Percentiles rank a stretch among this genome's conserved stretches.
Conservation (phyloP, 1,140 invertebrate genomes). For the Hylaeus anthracinus region DNA sequence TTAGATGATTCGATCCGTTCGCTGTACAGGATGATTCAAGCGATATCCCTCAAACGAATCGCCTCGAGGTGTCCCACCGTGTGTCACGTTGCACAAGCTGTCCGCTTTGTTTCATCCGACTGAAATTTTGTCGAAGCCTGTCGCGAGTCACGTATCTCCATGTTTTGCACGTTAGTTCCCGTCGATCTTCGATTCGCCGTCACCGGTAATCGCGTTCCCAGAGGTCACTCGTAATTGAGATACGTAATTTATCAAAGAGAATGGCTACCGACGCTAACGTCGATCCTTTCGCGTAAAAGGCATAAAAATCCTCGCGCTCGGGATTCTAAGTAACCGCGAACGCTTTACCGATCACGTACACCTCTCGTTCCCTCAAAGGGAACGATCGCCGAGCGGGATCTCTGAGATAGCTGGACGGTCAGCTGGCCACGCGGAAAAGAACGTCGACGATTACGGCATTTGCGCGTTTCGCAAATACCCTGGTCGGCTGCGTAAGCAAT, state of each 20-base stretch:
- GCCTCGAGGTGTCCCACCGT: not conserved
- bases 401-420: too few relatives aligned
- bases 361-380: constrained; percentile 10
- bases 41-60: not conserved
- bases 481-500: not conserved
- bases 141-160: not conserved
- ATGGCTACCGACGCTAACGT: not conserved
- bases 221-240: constrained; percentile 41
- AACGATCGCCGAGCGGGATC: not conserved
- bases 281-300: not conserved
- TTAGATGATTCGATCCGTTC: constrained; percentile 18
- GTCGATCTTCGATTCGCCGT: not conserved
- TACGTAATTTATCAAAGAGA: not conserved
- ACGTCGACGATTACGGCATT: too few relatives aligned
- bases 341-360: constrained; percentile 39
- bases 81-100: not conserved
- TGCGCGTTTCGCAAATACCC: too few relatives aligned
- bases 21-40: not conserved
- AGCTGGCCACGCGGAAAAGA: too few relatives aligned
- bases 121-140: not conserved
- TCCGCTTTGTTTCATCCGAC: not conserved
- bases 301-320: not conserved
- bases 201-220: constrained; percentile 1
- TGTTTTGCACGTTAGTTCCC: too few relatives aligned
- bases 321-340: not conserved